phyloP scores from a whole-genome alignment of 2,797 vertebrate genomes.

The Ibycter americanus region DNA sequence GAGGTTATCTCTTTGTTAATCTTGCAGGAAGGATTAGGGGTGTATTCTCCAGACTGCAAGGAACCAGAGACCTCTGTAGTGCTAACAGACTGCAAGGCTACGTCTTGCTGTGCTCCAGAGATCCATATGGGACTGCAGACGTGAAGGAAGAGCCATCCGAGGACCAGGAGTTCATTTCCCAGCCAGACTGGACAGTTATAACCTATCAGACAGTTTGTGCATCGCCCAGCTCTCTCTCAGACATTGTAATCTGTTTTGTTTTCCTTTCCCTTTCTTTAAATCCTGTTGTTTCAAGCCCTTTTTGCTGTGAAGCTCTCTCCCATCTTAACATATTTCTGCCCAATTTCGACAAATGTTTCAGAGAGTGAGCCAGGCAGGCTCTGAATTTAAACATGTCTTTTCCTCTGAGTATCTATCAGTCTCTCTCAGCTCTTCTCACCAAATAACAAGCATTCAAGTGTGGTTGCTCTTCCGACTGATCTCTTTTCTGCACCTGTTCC shows the following conservation, averaged over 20 bases:
- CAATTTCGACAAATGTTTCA: not conserved
- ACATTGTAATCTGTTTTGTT: not conserved
- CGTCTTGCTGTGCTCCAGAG: not conserved
- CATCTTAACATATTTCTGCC: not conserved
- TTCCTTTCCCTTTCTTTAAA: not conserved
- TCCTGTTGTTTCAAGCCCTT: not conserved
- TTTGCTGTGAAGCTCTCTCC: not conserved
- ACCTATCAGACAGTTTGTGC: not conserved
- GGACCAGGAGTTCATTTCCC: not conserved
- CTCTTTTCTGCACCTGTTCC: not conserved
- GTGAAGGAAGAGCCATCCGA: not conserved
- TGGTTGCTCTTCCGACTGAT: not conserved
- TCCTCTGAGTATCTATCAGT: not conserved
- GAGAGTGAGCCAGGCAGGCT: not conserved
- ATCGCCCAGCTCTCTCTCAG: not conserved
- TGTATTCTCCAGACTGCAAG: not conserved
- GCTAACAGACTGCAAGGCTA: not conserved
- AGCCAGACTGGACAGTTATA: not conserved
- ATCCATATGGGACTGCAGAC: rapidly evolving
- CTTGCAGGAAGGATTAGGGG: not conserved
- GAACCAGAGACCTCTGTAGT: not conserved
- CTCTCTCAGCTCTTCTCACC: not conserved
- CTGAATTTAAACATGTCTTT: not conserved
- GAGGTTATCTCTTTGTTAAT: not conserved
- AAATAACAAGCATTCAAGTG: not conserved